Conservation (phyloP, 2,888 invertebrate genomes). For the Drosophila merina region DNA sequence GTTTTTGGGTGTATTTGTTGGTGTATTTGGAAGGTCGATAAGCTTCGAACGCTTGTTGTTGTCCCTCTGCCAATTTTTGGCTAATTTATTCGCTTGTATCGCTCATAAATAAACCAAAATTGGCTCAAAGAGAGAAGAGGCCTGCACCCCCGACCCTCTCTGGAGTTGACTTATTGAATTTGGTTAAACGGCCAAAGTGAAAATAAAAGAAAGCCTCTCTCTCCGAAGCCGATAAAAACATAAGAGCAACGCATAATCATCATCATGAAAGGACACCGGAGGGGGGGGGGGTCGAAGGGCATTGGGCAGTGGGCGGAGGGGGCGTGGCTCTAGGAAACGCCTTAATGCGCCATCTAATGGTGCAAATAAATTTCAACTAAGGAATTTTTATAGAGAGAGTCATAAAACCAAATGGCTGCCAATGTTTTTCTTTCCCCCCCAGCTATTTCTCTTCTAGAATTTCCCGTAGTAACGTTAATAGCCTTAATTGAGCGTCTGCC, state of each 20-base stretch:
- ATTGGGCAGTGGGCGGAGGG: neutral
- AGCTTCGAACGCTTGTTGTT: slow-evolving; percentile 42
- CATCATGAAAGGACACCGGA: slow-evolving; percentile 19
- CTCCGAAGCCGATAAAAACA: slow-evolving; percentile 46
- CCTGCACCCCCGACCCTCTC: slow-evolving; percentile 2
- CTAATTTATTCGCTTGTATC: slow-evolving; percentile 77
- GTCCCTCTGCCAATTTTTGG: slow-evolving; percentile 52
- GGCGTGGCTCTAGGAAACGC: slow-evolving; percentile 57
- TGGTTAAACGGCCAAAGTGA: slow-evolving; percentile 40
- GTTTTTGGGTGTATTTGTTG: slow-evolving; percentile 1
- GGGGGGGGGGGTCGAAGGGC: neutral
- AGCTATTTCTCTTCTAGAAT: slow-evolving; percentile 12
- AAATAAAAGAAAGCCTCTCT: slow-evolving; percentile 24
- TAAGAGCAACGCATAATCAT: slow-evolving; percentile 67
- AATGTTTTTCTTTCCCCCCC: slow-evolving; percentile 54
- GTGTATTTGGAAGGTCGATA: slow-evolving; percentile 43
- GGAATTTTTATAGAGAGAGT: slow-evolving; percentile 77
- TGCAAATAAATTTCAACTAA: slow-evolving; percentile 79
- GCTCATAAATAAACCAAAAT: slow-evolving; percentile 78
- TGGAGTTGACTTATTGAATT: slow-evolving; percentile 75
- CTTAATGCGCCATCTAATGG: slow-evolving; percentile 77
- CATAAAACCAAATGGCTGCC: slow-evolving; percentile 77
- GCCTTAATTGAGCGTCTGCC: slow-evolving; percentile 76
- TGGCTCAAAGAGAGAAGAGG: slow-evolving; percentile 60
- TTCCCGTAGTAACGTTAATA: slow-evolving; percentile 68